Conservation (phyloP, 2,797 vertebrate genomes). For the Tenualosa ilisha region DNA sequence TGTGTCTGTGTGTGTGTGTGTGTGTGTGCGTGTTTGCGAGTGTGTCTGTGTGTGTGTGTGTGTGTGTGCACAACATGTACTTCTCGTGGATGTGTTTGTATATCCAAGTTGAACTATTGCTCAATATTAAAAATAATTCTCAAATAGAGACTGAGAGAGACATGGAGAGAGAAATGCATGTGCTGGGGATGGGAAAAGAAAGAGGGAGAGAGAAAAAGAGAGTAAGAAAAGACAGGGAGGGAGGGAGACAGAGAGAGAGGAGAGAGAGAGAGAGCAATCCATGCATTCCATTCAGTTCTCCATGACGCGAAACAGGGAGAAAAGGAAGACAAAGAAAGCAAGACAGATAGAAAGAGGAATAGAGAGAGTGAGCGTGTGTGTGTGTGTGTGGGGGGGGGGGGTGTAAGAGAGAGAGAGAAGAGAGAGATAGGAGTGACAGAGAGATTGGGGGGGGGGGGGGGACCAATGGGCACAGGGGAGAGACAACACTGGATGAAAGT, state of each 20-base stretch:
- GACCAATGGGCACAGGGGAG: neutral
- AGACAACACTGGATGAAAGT: conserved; percentile 20
- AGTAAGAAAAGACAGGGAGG: conserved; percentile 24
- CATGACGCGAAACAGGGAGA: neutral
- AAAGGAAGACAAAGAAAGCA: neutral
- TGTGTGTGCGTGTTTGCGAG: neutral
- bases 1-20: neutral
- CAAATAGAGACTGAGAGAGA: neutral
- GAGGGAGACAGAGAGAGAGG: neutral
- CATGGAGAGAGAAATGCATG: neutral
- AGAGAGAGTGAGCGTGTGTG: too few species aligned
- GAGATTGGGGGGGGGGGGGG: neutral
- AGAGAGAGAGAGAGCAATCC: conserved; percentile 11
- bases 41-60: neutral
- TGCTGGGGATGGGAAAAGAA: neutral
- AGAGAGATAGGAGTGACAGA: neutral
- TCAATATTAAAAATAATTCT: too few species aligned
- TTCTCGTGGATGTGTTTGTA: too few species aligned
- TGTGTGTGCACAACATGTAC: too few species aligned
- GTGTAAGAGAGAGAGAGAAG: conserved; percentile 18
- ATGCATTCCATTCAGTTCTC: neutral
- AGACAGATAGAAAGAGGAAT: neutral
- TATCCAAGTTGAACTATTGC: too few species aligned
- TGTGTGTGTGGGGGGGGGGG: too few species aligned
- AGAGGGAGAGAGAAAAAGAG: conserved; percentile 17